Evolutionary conservation across 2,797 vertebrate genomes (phyloP).

Genomic region (Dallia pectoralis): DNA sequence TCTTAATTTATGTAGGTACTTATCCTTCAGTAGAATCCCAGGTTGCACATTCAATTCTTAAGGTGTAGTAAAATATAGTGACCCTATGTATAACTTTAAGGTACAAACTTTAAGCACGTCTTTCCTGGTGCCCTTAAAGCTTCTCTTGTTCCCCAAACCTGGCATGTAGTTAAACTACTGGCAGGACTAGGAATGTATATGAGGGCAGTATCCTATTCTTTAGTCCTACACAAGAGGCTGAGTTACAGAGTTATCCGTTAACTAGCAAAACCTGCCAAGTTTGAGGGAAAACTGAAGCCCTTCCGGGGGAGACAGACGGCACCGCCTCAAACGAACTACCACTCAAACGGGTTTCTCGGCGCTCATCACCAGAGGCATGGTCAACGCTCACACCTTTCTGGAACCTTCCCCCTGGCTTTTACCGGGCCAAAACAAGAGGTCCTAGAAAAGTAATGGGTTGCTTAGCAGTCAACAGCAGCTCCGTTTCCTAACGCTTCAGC

Average conservation of each 20-base stretch:
- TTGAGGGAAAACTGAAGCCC: neutral
- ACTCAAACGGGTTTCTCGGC: neutral
- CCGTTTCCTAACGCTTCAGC: slow-evolving; percentile 9
- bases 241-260: no score
- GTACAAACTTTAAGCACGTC: neutral
- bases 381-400: slow-evolving; percentile 6
- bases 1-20: no score
- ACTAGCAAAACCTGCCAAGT: no score
- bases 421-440: slow-evolving; percentile 2
- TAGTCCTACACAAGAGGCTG: neutral
- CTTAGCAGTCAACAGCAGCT: slow-evolving; percentile 13
- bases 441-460: slow-evolving; percentile 16
- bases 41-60: no score
- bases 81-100: neutral
- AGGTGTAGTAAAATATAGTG: no score
- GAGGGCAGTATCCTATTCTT: neutral
- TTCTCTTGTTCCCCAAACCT: neutral
- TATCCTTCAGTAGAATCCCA: no score
- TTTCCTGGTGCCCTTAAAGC: neutral
- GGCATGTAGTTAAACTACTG: neutral
- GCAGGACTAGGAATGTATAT: neutral
- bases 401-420: slow-evolving; percentile 13
- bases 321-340: neutral
- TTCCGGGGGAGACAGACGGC: neutral
- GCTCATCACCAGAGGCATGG: neutral